A percentile compares a stretch with the other conserved stretches of the same genome.
Conservation (phyloP, 2,797 vertebrate species). For the Paramormyrops hopkinsi region DNA sequence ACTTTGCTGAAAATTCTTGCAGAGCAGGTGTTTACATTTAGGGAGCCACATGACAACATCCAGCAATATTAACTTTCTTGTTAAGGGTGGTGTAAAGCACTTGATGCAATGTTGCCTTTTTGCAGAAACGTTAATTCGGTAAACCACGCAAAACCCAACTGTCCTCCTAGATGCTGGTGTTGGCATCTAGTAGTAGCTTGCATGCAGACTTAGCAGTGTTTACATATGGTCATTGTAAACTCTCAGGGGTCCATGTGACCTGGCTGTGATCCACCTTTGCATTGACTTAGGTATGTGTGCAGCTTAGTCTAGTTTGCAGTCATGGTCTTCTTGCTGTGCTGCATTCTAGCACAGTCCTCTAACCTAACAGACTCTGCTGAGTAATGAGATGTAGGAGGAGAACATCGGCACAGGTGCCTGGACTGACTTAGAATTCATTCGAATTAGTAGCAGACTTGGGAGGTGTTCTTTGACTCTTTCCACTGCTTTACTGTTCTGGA, state of each 20-base stretch:
- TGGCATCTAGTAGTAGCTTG: neutral
- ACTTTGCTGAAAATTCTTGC: neutral
- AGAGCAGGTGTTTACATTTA: neutral
- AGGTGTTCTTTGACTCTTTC: neutral
- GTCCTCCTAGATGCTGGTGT: neutral
- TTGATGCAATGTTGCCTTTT: neutral
- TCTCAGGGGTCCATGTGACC: slow-evolving; percentile 51
- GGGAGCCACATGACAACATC: neutral
- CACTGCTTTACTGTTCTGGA: neutral
- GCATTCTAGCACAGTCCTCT: slow-evolving; percentile 25
- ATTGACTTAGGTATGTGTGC: slow-evolving; percentile 33
- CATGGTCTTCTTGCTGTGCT: slow-evolving; percentile 26
- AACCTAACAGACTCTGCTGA: slow-evolving; percentile 28
- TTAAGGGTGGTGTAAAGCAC: neutral
- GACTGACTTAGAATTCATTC: neutral
- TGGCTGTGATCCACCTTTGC: slow-evolving; percentile 45
- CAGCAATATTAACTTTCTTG: neutral
- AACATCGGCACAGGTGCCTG: slow-evolving; percentile 39
- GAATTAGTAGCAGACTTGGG: neutral
- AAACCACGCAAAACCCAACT: neutral
- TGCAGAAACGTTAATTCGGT: neutral
- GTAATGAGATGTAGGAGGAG: slow-evolving; percentile 34
- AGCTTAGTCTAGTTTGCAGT: slow-evolving; percentile 25
- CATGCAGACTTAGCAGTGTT: slow-evolving; percentile 39
- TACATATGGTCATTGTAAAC: slow-evolving; percentile 46